phyloP scores from a whole-genome alignment of 2,113 vertebrate species.

The Orthonyx spaldingii region DNA sequence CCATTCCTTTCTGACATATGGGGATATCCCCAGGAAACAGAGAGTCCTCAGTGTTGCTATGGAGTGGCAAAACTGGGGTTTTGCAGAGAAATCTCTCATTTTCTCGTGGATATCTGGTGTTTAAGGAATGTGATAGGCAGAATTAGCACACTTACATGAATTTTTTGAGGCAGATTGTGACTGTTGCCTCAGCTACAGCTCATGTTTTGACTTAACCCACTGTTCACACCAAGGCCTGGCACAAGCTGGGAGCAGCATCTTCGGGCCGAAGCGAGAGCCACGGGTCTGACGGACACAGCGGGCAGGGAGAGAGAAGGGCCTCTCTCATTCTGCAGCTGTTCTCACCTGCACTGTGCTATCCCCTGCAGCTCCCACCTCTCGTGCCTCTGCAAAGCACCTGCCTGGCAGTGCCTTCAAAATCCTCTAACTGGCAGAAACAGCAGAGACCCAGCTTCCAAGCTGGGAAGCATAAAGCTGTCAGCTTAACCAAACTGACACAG shows the following conservation, averaged over 20 bases:
- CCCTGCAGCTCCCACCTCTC: not conserved
- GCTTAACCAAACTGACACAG: not conserved
- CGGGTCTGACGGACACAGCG: rapidly evolving
- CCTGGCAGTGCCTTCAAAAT: not conserved
- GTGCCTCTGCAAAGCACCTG: not conserved
- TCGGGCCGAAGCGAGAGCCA: rapidly evolving
- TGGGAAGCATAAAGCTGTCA: not conserved
- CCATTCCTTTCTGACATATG: rapidly evolving
- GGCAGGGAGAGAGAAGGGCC: not conserved
- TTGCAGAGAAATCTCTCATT: not conserved
- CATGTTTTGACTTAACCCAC: not conserved
- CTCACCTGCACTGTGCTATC: not conserved
- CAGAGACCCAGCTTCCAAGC: not conserved
- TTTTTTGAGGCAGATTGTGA: not conserved
- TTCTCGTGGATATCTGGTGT: not conserved
- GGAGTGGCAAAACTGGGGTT: not conserved
- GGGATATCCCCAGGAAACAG: not conserved
- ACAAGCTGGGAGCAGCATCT: not conserved
- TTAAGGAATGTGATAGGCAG: rapidly evolving
- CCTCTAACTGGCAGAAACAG: not conserved
- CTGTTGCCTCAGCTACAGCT: not conserved
- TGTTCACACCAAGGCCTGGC: not conserved
- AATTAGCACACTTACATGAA: rapidly evolving
- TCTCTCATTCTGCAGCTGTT: not conserved
- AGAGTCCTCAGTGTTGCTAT: not conserved